Evolutionary conservation across 2,888 invertebrate species (phyloP).

Genomic region (Ennomos quercinarius): DNA sequence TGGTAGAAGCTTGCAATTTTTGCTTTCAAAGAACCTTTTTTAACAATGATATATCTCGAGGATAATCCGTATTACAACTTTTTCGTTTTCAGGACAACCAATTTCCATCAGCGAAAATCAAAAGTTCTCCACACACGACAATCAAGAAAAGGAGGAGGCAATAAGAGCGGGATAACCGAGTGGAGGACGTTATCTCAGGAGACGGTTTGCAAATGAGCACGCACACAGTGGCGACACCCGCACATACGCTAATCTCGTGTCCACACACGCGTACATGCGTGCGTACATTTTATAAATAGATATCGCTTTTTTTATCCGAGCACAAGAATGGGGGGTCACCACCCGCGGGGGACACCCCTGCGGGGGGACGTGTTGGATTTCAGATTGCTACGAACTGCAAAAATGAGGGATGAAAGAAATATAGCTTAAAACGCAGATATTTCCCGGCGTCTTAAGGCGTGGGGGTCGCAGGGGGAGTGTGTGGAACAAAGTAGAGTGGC

Average conservation of each 20-base stretch:
- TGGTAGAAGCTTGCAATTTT: neutral
- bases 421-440: conserved; percentile 87
- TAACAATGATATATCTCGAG: conserved; percentile 14
- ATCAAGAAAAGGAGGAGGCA: conserved; percentile 82
- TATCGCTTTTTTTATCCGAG: conserved; percentile 85
- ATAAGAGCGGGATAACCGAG: conserved; percentile 84
- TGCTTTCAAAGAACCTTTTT: conserved; percentile 10
- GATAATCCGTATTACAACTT: conserved; percentile 52
- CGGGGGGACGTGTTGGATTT: conserved; percentile 86
- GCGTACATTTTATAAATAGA: conserved; percentile 85
- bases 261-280: conserved; percentile 75
- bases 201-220: conserved; percentile 85
- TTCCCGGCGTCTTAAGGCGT: conserved; percentile 84
- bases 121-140: conserved; percentile 81
- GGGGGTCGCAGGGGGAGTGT: conserved; percentile 74
- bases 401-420: conserved; percentile 87
- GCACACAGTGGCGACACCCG: conserved; percentile 66
- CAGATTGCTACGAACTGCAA: conserved; percentile 87
- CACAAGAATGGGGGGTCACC: conserved; percentile 82
- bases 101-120: conserved; percentile 76
- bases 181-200: conserved; percentile 84
- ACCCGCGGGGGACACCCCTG: conserved; percentile 76
- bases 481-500: conserved; percentile 85
- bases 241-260: conserved; percentile 72
- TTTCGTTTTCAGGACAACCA: conserved; percentile 73